Base-by-base conservation (phyloP, 2,797 vertebrate genomes). In the Thripadectes ignobilis region DNA sequence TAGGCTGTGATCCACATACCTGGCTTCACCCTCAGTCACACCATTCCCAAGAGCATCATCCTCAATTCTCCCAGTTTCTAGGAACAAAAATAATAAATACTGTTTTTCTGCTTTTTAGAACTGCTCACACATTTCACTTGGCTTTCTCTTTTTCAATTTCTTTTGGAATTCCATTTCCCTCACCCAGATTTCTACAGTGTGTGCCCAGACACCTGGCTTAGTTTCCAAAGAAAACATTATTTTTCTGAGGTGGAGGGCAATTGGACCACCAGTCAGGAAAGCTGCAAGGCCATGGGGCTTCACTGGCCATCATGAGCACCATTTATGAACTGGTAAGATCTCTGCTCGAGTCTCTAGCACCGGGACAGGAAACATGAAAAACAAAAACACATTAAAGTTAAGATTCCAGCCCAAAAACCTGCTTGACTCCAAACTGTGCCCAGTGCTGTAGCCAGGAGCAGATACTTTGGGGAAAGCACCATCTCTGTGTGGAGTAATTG, bases 121-220 rank as follows among this genome's bases (percentile, higher is more conserved):
- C 14, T 59, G 12, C n/a, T 27, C 5, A 2, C 4, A 10, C 5
- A 2, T 48, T 34, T 77, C n/a, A 6, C 38, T 30, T 13, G 10
- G 6, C 10, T 55, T 55, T 63, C 21, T 41, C 21, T 22, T 55
- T 78, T 32, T 6, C 29, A 86, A 36, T 27, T 17, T 16, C 15
- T 7, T 0, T 10, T 4, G 12, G 8, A 19, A 21, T 9, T 4
- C 34, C 3, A 0, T 20, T 34, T 7, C 5, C 22, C 14, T 48
- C 7, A 4, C 14, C 41, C 5, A 0, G 26, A 27, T 3, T 63
- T 71, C 43, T 36, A 8, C 43, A 6, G 19, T 1, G 32, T 63
- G 6, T 71, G 74, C 22, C 49, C 66, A 41, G 36, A 13, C 2
- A 0, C 2, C 6, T 43, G 74, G 36, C 12, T 87, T 6, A 36